Conservation (phyloP, 2,888 invertebrate genomes). For the Acleris cristana region DNA sequence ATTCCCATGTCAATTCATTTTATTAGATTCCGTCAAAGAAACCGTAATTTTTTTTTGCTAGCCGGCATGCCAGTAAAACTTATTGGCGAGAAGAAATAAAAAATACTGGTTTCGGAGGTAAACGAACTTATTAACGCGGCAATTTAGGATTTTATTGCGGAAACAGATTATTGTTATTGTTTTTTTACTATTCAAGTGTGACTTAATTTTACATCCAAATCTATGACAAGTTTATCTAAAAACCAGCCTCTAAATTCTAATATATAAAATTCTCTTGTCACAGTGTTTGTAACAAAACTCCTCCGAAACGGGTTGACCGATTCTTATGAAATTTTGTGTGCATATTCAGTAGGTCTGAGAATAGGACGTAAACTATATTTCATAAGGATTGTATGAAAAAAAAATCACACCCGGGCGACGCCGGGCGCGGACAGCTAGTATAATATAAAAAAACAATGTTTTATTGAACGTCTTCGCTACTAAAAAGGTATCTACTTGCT, state of each 20-base stretch:
- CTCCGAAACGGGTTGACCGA: too few relatives aligned
- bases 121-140: slow-evolving; percentile 30
- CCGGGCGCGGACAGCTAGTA: too few relatives aligned
- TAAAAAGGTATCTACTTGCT: too few relatives aligned
- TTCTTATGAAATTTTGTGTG: too few relatives aligned
- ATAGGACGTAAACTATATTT: too few relatives aligned
- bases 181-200: slow-evolving; percentile 5
- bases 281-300: too few relatives aligned
- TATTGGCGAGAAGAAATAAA: slow-evolving; percentile 44
- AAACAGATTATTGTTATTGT: slow-evolving; percentile 1
- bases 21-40: slow-evolving; percentile 55
- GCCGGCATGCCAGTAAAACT: slow-evolving; percentile 47
- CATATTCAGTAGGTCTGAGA: too few relatives aligned
- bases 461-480: too few relatives aligned
- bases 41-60: slow-evolving; percentile 54
- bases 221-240: not conserved
- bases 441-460: not conserved
- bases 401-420: too few relatives aligned
- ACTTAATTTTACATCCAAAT: not conserved
- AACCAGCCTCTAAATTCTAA: too few relatives aligned
- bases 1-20: slow-evolving; percentile 68
- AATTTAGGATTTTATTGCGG: slow-evolving; percentile 27
- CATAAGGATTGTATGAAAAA: too few relatives aligned
- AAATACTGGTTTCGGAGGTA: slow-evolving; percentile 26
- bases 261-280: too few relatives aligned